phyloP scores from a whole-genome alignment of 2,888 invertebrate genomes.

The Norana najaformis region DNA sequence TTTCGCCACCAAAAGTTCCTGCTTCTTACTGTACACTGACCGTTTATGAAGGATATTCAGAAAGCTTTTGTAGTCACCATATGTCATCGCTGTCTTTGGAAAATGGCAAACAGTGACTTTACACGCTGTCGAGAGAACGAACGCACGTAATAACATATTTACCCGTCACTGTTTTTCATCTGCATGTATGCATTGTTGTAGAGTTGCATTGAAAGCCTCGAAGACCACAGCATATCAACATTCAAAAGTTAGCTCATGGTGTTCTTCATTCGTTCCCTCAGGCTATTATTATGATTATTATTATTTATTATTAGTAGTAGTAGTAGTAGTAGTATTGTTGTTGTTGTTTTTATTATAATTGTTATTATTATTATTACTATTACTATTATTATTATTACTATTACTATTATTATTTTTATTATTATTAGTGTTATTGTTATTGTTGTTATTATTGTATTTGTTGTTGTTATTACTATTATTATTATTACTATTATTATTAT shows the following conservation, averaged over 20 bases:
- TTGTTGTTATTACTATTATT: too few relatives aligned
- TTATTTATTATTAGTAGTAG: too few relatives aligned
- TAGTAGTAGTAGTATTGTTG: too few relatives aligned
- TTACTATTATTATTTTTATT: too few relatives aligned
- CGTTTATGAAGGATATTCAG: neutral
- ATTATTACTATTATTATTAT: too few relatives aligned
- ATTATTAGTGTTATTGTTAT: too few relatives aligned
- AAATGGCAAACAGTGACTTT: neutral
- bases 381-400: too few relatives aligned
- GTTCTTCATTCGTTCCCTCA: neutral
- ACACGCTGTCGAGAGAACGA: neutral
- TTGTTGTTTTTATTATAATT: too few relatives aligned
- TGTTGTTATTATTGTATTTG: too few relatives aligned
- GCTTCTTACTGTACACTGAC: neutral
- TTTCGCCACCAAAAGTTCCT: neutral
- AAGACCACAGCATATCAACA: constrained; percentile 17
- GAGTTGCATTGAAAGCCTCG: neutral
- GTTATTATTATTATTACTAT: too few relatives aligned
- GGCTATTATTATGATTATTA: too few relatives aligned
- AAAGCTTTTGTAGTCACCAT: neutral
- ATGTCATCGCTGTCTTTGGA: neutral
- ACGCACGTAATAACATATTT: neutral
- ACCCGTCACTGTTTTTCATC: neutral
- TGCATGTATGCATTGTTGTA: neutral
- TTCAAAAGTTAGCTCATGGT: neutral